Conservation (phyloP, 64 coral and sea anemone genomes). For the Dendronephthya gigantea region DNA sequence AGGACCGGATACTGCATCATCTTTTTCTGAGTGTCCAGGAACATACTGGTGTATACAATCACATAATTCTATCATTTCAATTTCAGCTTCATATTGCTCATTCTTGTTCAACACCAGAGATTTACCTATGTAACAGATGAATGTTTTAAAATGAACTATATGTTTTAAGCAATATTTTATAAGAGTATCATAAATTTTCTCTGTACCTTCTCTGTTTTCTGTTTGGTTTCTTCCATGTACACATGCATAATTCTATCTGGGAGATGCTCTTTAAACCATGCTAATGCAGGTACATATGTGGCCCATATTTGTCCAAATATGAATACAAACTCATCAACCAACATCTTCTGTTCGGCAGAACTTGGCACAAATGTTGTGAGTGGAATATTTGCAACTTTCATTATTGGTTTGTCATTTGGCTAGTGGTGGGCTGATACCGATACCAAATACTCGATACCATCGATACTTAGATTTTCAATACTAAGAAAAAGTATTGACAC, state of each 20-base stretch:
- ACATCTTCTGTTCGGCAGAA: constrained; percentile 1
- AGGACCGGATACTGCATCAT: background rate
- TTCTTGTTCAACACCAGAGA: background rate
- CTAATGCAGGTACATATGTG: background rate
- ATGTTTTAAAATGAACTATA: too few species aligned
- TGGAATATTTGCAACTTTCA: background rate
- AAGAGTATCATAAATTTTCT: background rate
- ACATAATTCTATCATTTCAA: background rate
- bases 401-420: background rate
- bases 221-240: background rate
- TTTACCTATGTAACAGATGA: too few species aligned
- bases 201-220: background rate
- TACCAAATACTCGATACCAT: background rate
- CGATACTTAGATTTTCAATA: background rate
- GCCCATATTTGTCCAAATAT: constrained; percentile 18
- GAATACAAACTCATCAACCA: constrained; percentile 19
- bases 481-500: background rate
- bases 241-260: background rate
- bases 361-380: constrained; percentile 32
- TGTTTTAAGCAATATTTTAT: background rate
- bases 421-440: constrained; percentile 25
- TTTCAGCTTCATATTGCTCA: constrained; percentile 16
- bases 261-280: background rate
- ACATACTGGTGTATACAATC: background rate
- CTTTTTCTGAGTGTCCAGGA: background rate